These are phyloP conservation scores for Lutjanus campechanus DNA, from an alignment of 2,797 vertebrate species.

Conservation along the genomic window DNA sequence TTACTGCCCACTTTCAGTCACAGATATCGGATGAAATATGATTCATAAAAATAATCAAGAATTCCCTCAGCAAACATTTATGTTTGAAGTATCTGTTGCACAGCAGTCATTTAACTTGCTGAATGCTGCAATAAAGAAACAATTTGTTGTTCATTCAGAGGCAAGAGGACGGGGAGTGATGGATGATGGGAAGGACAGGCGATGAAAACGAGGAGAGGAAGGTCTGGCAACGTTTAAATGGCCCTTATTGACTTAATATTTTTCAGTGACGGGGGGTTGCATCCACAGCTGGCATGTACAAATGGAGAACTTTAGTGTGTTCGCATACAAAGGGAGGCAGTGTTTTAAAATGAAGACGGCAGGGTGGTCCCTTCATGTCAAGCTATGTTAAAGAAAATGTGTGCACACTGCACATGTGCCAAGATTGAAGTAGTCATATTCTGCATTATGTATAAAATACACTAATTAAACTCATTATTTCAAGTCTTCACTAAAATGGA, in stretches of 20 bases:
- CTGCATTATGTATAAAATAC: too few species aligned
- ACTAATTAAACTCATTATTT: too few species aligned
- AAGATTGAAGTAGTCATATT: too few species aligned
- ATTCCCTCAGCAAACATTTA: not conserved
- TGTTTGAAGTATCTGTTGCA: not conserved
- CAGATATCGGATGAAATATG: constrained; percentile 11
- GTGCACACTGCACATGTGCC: too few species aligned
- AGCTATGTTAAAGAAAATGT: not conserved
- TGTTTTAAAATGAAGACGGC: constrained; percentile 14
- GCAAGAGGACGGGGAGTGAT: constrained; percentile 5
- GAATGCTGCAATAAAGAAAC: not conserved
- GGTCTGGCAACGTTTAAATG: constrained; percentile 61
- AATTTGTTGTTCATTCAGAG: constrained; percentile 23
- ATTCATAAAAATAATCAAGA: not conserved
- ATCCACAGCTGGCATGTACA: constrained; percentile 53
- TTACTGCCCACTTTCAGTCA: constrained; percentile 16
- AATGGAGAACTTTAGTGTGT: constrained; percentile 33
- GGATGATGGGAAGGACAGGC: constrained; percentile 8
- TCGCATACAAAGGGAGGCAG: constrained; percentile 19
- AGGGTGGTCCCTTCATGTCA: constrained; percentile 31
- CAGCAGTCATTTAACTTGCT: constrained; percentile 2
- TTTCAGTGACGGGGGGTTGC: constrained; percentile 38
- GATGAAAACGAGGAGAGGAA: constrained; percentile 28
- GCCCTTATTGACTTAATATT: constrained; percentile 50
- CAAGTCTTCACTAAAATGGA: too few species aligned